Conservation (phyloP, 1,140 invertebrate genomes). For the Pseudoatta argentina region DNA sequence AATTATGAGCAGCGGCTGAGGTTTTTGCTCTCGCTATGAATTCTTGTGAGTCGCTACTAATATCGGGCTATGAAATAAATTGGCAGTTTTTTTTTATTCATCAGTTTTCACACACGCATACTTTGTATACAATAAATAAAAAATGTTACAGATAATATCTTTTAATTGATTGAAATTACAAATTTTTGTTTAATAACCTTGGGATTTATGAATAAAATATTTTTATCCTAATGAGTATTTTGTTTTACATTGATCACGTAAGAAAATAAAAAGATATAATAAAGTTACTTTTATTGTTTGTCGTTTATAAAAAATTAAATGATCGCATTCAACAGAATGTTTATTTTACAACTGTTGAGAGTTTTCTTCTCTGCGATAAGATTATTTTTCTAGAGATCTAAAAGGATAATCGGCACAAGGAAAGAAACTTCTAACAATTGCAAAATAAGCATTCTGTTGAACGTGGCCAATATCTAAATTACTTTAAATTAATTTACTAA, state of each 20-base stretch:
- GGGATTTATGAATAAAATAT: not conserved
- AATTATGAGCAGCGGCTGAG: slow-evolving; percentile 68
- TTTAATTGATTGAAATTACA: not conserved
- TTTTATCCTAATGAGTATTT: slow-evolving; percentile 1
- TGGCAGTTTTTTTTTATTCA: not conserved
- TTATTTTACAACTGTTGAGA: no score
- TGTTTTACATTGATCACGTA: not conserved
- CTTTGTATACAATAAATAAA: not conserved
- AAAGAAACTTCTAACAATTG: no score
- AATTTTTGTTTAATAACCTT: not conserved
- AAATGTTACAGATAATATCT: not conserved
- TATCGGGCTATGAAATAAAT: slow-evolving; percentile 35
- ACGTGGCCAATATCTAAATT: not conserved
- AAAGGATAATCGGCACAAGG: no score
- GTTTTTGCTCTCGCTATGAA: slow-evolving; percentile 57
- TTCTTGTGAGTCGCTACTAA: slow-evolving; percentile 38
- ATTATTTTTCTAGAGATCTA: no score
- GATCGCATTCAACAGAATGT: no score
- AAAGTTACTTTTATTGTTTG: not conserved
- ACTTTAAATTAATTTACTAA: not conserved
- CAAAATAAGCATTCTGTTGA: no score
- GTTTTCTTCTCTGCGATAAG: no score
- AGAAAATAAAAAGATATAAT: slow-evolving; percentile 1
- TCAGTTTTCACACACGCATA: not conserved
- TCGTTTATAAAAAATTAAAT: not conserved